Percentiles rank a stretch among this genome's conserved stretches.
phyloP scores from a whole-genome alignment of 2,797 vertebrate genomes.

The Pseudotriccus pelzelni region DNA sequence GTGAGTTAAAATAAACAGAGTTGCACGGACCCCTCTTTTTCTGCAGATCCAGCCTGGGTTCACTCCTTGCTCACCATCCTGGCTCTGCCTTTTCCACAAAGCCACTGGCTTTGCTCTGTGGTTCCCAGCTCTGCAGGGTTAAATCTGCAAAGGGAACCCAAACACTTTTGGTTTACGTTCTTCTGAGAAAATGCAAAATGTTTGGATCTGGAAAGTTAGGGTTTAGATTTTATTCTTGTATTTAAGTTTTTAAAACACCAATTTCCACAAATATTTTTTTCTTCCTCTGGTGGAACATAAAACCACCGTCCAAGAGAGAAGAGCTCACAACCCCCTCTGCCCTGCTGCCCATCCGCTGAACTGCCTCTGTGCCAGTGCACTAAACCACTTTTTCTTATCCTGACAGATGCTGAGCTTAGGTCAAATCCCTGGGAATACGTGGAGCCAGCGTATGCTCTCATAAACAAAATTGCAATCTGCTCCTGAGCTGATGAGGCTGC shows the following conservation, averaged over 20 bases:
- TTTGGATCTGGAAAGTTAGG: not conserved
- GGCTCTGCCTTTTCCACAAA: not conserved
- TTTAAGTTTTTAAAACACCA: not conserved
- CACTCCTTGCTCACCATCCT: not conserved
- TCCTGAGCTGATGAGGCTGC: constrained; percentile 2
- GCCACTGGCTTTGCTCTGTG: not conserved
- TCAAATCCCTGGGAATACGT: constrained; percentile 22
- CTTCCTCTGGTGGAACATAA: not conserved
- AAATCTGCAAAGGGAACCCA: not conserved
- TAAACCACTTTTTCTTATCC: not conserved
- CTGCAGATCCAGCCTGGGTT: not conserved
- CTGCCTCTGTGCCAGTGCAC: not conserved
- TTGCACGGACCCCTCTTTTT: not conserved
- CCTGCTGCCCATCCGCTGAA: not conserved
- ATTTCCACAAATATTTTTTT: not conserved
- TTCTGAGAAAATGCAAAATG: not conserved
- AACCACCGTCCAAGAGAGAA: not conserved
- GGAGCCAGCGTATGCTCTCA: not conserved
- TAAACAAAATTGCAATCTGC: constrained; percentile 24
- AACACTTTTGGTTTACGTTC: not conserved
- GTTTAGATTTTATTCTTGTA: not conserved
- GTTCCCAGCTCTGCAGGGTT: not conserved
- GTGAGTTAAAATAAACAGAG: not conserved
- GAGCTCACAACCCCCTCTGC: not conserved
- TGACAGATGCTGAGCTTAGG: constrained; percentile 42